Evolutionary conservation across 2,113 vertebrate species (phyloP), one percentile per base, ranked within the genome.

Genomic region (Gila orcuttii): DNA sequence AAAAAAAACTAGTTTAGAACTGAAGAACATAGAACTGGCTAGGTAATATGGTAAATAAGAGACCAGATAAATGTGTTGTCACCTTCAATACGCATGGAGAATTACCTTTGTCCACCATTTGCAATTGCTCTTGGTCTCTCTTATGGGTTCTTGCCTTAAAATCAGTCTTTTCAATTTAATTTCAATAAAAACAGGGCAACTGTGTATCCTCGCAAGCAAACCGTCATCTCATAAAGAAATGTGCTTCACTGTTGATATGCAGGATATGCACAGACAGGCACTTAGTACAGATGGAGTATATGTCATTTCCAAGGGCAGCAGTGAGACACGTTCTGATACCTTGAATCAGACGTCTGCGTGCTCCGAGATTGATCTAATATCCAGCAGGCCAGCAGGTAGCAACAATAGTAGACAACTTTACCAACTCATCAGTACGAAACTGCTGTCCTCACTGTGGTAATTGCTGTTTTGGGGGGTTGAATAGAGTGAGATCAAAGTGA

Each of bases 21-120:
- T 28, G 28, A 28, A 28, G 28, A 1, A 31, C 21, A 33, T 71
- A 69, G 59, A 50, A 39, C 33, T 60, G 76, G 19, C 64, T 50
- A 47, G n/a, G 75, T 62, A 80, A 75, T 17, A 64, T 47, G 13
- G n/a, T 66, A 80, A 80, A 33, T n/a, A 33, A 86, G 66, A n/a
- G 36, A 31, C 47, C 84, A 90, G 83, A 86, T 87, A 88, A 86
- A 92, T 90, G 88, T 83, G 73, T 71, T 86, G 79, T 90, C 88
- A 88, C 82, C 84, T 85, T 77, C 83, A 88, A 86, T 90, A 86
- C 85, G 82, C 64, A 17, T 52, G 55, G 89, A 88, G 59, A 88
- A 84, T 83, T 57, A 64, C 82, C 87, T 84, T 84, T 83, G 75
- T 87, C 74, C 57, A 82, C 79, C 85, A 59, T 76, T 78, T 78